Percentiles rank a stretch among this genome's conserved stretches.
Conservation (phyloP, 2,888 invertebrate genomes). For the Volucella zonaria region DNA sequence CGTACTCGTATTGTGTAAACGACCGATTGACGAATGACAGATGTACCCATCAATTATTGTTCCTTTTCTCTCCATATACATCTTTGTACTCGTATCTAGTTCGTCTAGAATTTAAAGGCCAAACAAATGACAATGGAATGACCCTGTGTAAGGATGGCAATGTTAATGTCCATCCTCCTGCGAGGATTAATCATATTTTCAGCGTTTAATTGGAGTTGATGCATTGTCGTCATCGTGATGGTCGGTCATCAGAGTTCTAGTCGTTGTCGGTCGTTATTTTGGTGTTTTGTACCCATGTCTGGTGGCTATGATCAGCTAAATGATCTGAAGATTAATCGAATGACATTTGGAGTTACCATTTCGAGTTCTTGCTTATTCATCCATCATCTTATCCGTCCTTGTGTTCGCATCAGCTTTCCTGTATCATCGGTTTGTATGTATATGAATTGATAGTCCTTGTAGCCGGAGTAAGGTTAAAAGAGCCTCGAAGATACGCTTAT, state of each 20-base stretch:
- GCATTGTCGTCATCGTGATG: conserved; percentile 57
- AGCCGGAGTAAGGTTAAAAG: conserved; percentile 49
- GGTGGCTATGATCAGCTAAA: conserved; percentile 49
- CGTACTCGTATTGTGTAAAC: conserved; percentile 10
- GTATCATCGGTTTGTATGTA: conserved; percentile 9
- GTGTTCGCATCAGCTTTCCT: not conserved
- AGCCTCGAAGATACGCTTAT: conserved; percentile 65
- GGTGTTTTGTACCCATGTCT: conserved; percentile 18
- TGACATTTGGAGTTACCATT: conserved; percentile 69
- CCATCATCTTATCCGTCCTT: conserved; percentile 59
- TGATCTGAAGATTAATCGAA: conserved; percentile 72
- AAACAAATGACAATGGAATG: conserved; percentile 56
- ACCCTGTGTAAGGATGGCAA: conserved; percentile 40
- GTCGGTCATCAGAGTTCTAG: conserved; percentile 63
- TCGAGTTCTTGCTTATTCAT: conserved; percentile 38
- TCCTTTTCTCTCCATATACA: not conserved
- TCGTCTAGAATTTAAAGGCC: not conserved
- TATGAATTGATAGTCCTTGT: conserved; percentile 62
- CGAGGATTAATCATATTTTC: conserved; percentile 71
- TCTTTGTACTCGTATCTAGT: too few species aligned
- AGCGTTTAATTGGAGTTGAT: conserved; percentile 74
- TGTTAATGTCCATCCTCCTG: conserved; percentile 55
- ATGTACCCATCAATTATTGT: conserved; percentile 70
- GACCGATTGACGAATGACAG: conserved; percentile 70
- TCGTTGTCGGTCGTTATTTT: conserved; percentile 17